A percentile compares a stretch with the other conserved stretches of the same genome.
Evolutionary conservation across 2,888 invertebrate species (phyloP).

Genomic region (Caenorhabditis macrosperma): DNA sequence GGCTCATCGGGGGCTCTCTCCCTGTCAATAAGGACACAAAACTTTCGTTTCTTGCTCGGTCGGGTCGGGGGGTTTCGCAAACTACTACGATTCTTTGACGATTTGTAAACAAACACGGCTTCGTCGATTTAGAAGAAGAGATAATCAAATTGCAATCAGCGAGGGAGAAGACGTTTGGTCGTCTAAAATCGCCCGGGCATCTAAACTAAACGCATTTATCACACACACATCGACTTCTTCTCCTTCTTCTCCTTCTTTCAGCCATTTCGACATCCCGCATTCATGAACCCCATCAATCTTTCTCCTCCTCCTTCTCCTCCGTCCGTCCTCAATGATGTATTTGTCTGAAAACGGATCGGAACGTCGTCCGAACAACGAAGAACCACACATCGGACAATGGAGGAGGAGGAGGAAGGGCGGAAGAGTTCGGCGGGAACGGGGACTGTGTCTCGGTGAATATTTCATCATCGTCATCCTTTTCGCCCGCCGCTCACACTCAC

Average conservation of each 20-base stretch:
- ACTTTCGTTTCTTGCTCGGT: too few relatives aligned
- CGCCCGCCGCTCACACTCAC: neutral
- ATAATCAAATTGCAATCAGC: conserved; percentile 48
- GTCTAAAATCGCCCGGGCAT: neutral
- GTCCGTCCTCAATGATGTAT: conserved; percentile 7
- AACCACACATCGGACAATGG: conserved; percentile 5
- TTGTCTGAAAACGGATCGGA: conserved; percentile 11
- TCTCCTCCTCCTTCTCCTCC: conserved; percentile 10
- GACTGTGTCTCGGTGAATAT: neutral
- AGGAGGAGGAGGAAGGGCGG: neutral
- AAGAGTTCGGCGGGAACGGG: too few relatives aligned
- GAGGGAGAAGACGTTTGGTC: neutral
- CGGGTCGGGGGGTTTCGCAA: too few relatives aligned
- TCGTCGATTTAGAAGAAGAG: too few relatives aligned
- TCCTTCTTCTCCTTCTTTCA: neutral
- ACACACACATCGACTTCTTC: neutral
- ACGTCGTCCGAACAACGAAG: neutral
- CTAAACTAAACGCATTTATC: conserved; percentile 33
- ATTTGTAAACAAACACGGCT: too few relatives aligned
- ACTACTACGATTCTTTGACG: too few relatives aligned
- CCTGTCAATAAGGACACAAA: too few relatives aligned
- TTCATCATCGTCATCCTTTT: neutral
- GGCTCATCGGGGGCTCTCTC: too few relatives aligned
- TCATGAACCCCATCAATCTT: conserved; percentile 45
- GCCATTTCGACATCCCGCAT: conserved; percentile 12